phyloP scores from a whole-genome alignment of 2,797 vertebrate genomes.

The Denticeps clupeoides region DNA sequence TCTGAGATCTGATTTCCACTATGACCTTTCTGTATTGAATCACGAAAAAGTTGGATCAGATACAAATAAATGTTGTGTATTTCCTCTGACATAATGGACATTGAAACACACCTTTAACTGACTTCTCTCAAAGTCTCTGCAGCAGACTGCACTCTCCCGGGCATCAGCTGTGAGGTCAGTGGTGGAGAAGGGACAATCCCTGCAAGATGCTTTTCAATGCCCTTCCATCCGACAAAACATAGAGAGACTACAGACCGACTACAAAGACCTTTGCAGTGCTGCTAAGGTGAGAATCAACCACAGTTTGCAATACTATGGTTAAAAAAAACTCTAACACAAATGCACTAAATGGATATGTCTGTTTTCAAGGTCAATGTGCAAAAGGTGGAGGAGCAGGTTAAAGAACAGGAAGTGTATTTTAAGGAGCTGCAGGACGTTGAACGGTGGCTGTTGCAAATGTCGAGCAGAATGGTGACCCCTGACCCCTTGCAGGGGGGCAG shows the following conservation, averaged over 20 bases:
- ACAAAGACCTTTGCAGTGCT: constrained; percentile 64
- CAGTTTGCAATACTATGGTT: no score
- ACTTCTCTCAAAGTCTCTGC: constrained; percentile 60
- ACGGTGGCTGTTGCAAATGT: constrained; percentile 94
- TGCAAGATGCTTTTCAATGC: constrained; percentile 60
- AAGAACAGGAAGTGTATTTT: constrained; percentile 86
- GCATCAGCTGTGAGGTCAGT: constrained; percentile 79
- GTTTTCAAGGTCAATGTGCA: constrained; percentile 59
- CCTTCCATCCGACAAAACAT: constrained; percentile 72
- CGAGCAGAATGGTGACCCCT: constrained; percentile 80
- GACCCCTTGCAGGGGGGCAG: constrained; percentile 70
- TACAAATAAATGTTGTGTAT: no score
- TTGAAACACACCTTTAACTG: no score
- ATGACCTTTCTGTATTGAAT: no score
- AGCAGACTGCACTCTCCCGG: constrained; percentile 79
- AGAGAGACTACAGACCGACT: constrained; percentile 70
- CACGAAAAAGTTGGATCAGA: no score
- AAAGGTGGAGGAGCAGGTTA: constrained; percentile 72
- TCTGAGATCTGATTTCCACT: no score
- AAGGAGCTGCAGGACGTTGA: constrained; percentile 88
- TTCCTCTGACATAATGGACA: no score
- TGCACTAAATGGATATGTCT: constrained; percentile 4
- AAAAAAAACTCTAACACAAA: no score
- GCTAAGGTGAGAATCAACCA: constrained; percentile 62
- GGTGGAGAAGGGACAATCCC: constrained; percentile 78